Percentiles rank a stretch among this genome's conserved stretches.
These are phyloP conservation scores for Lagenorhynchus albirostris DNA, from an alignment of 2,113 vertebrate species.

Conservation along the genomic window DNA sequence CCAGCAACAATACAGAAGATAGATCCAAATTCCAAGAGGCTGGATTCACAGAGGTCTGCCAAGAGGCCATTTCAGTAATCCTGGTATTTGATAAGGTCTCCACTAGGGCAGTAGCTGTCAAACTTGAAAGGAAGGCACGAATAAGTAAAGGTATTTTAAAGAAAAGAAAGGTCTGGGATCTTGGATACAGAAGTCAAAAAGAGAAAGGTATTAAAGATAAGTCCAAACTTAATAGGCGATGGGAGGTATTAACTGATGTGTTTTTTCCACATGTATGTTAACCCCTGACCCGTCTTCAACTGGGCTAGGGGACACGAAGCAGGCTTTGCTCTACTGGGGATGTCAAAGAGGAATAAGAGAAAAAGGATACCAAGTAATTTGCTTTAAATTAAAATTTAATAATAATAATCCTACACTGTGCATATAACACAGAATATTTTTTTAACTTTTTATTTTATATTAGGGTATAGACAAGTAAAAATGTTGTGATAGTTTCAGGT, in stretches of 20 bases:
- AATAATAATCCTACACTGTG: background rate
- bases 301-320: background rate
- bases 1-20: background rate
- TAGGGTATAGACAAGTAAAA: too few relatives aligned
- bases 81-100: background rate
- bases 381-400: background rate
- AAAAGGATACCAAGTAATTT: background rate
- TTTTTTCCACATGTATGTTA: background rate
- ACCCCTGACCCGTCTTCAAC: background rate
- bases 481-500: too few relatives aligned
- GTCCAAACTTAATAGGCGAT: background rate
- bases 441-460: too few relatives aligned
- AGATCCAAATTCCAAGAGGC: constrained; percentile 1
- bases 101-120: background rate
- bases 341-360: background rate
- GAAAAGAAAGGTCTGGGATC: background rate
- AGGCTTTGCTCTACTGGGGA: background rate
- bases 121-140: constrained; percentile 4
- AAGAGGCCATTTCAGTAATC: background rate
- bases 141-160: background rate
- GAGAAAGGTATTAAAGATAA: constrained; percentile 16
- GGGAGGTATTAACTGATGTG: background rate
- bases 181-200: background rate
- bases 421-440: background rate
- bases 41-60: background rate